phyloP scores from a whole-genome alignment of 2,797 vertebrate species.

The Lagorchestes hirsutus region DNA sequence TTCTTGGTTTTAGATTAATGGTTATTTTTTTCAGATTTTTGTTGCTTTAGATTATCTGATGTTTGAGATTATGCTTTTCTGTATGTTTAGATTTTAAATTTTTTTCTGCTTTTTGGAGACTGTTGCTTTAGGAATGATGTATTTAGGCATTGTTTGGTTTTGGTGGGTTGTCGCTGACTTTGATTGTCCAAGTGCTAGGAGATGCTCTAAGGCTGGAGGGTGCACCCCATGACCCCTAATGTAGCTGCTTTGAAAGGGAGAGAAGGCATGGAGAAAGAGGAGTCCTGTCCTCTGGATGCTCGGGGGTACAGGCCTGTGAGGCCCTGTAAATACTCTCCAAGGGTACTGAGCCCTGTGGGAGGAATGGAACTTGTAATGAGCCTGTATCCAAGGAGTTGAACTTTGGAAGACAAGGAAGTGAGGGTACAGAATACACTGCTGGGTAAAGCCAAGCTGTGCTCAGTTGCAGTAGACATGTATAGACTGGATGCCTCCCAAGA shows the following conservation, averaged over 20 bases:
- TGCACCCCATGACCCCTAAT: background rate
- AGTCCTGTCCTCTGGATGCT: background rate
- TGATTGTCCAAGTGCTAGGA: background rate
- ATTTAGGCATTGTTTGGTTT: background rate
- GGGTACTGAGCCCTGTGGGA: background rate
- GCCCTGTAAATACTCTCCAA: background rate
- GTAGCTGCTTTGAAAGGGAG: background rate
- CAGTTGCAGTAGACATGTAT: background rate
- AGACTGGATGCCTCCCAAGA: background rate
- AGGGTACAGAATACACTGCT: background rate
- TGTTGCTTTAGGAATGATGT: background rate
- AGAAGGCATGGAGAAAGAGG: background rate
- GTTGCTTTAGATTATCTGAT: background rate
- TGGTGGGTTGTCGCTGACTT: background rate
- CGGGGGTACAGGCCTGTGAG: too few relatives aligned
- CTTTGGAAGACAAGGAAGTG: background rate
- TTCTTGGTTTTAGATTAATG: background rate
- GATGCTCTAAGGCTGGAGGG: background rate
- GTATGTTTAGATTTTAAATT: background rate
- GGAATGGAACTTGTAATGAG: background rate
- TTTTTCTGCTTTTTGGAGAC: background rate
- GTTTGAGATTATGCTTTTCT: background rate
- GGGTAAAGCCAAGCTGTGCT: background rate
- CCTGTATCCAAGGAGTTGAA: background rate
- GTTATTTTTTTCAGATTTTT: background rate